Evolutionary conservation across 2,888 invertebrate species (phyloP), one percentile per base, ranked within the genome.

Genomic region (Drosophila quasianomalipes): DNA sequence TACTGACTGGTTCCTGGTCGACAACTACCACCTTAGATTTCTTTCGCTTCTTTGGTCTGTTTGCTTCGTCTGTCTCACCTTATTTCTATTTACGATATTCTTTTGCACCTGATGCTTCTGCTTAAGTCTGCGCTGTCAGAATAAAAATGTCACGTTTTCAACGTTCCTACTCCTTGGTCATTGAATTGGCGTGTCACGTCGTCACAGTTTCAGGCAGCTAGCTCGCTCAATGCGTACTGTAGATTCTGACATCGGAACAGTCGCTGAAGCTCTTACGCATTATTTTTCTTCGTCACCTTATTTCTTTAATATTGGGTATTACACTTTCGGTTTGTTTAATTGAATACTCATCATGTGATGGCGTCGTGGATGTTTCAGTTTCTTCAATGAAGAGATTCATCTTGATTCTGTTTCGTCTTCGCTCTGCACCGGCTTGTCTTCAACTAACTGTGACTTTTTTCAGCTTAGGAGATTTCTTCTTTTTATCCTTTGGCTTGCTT

Each of bases 21-120:
- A 91, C 78, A 69, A 94, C 94, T 76, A 94, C 75, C 67, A 94
- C 94, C 81, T 94, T 94, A 12, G 94, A 79, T 70, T 91, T 92
- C 2, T 88, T 89, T n/a, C n/a, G n/a, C n/a, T n/a, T n/a, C n/a
- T n/a, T n/a, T n/a, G n/a, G n/a, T n/a, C n/a, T n/a, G n/a, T n/a
- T n/a, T n/a, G n/a, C n/a, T n/a, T n/a, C n/a, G n/a, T n/a, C n/a
- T n/a, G n/a, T n/a, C n/a, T n/a, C n/a, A n/a, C n/a, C n/a, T n/a
- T n/a, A n/a, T n/a, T n/a, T n/a, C n/a, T n/a, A n/a, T n/a, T n/a
- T n/a, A n/a, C n/a, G n/a, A n/a, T n/a, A n/a, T n/a, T n/a, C n/a
- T n/a, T n/a, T n/a, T n/a, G n/a, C n/a, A n/a, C n/a, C n/a, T n/a
- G n/a, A n/a, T n/a, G n/a, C n/a, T n/a, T n/a, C n/a, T n/a, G n/a